Conservation (phyloP, 2,888 invertebrate genomes). For the Drosophila prostipennis region DNA sequence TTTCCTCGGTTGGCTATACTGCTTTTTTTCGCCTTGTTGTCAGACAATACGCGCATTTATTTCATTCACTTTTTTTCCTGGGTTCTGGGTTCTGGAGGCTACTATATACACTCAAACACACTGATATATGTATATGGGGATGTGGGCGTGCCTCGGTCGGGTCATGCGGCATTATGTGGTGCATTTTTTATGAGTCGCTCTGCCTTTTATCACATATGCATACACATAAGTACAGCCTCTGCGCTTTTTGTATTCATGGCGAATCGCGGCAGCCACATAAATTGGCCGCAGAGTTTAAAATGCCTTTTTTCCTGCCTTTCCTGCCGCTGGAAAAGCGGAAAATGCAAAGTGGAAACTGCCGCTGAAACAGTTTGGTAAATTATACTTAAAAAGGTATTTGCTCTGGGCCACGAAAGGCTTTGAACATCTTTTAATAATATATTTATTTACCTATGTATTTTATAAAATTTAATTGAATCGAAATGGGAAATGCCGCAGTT, state of each 20-base stretch:
- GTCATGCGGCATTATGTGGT: conserved; percentile 73
- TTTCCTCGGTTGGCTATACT: conserved; percentile 29
- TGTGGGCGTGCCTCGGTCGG: conserved; percentile 59
- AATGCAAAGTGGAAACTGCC: conserved; percentile 29
- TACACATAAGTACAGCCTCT: conserved; percentile 47
- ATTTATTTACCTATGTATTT: not conserved
- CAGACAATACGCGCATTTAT: conserved; percentile 58
- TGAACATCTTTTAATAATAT: not conserved
- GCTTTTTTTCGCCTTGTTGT: conserved; percentile 28
- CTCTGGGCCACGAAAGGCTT: conserved; percentile 1
- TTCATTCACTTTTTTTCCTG: conserved; percentile 36
- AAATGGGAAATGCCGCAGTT: not conserved
- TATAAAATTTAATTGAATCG: not conserved
- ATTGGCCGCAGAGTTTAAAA: conserved; percentile 56
- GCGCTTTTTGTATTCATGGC: conserved; percentile 43
- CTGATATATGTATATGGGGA: conserved; percentile 32
- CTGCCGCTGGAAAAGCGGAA: conserved; percentile 3
- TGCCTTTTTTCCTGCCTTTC: conserved; percentile 24
- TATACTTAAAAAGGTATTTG: conserved; percentile 18
- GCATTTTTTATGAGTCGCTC: conserved; percentile 70
- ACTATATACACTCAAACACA: conserved; percentile 6
- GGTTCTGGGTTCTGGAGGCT: not conserved
- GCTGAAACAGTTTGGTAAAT: conserved; percentile 26
- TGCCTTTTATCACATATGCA: conserved; percentile 76
- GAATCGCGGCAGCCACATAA: conserved; percentile 58